phyloP scores from a whole-genome alignment of 2,797 vertebrate species.

The Sphaeramia orbicularis region DNA sequence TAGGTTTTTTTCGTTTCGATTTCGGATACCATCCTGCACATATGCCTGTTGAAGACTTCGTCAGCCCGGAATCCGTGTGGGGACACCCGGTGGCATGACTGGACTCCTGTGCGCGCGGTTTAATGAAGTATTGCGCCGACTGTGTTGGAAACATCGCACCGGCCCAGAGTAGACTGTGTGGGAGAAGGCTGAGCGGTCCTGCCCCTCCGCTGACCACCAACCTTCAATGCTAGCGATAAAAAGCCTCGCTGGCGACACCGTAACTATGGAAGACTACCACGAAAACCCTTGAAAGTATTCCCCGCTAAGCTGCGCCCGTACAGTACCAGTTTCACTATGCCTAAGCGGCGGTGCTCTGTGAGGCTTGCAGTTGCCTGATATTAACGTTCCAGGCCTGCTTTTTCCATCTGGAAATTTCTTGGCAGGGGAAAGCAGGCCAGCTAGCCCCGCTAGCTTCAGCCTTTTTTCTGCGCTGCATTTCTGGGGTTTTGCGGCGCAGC shows the following conservation, averaged over 20 bases:
- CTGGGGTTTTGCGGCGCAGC: conserved; percentile 54
- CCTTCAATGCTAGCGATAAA: conserved; percentile 48
- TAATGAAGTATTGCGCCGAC: conserved; percentile 35
- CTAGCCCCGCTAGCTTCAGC: conserved; percentile 62
- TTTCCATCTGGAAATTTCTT: conserved; percentile 79
- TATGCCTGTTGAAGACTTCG: conserved; percentile 3
- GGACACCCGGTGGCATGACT: conserved; percentile 27
- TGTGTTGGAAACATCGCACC: conserved; percentile 41
- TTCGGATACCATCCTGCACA: neutral
- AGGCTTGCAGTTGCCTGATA: conserved; percentile 63
- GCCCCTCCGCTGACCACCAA: conserved; percentile 39
- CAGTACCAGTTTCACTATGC: conserved; percentile 54
- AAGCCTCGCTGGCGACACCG: conserved; percentile 32
- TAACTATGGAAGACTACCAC: conserved; percentile 39
- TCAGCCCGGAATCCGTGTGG: neutral
- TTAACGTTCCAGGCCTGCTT: conserved; percentile 61
- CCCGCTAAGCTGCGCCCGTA: conserved; percentile 8
- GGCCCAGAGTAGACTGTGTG: conserved; percentile 46
- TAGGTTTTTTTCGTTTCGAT: neutral
- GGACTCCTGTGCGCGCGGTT: conserved; percentile 5
- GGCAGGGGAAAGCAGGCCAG: conserved; percentile 66
- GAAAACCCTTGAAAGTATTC: conserved; percentile 31
- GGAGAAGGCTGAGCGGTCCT: conserved; percentile 51
- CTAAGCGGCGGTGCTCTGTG: conserved; percentile 48
- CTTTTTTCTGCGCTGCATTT: conserved; percentile 41